These are phyloP conservation scores for Corvus moneduloides DNA, from an alignment of 2,113 vertebrate genomes.

Conservation along the genomic window DNA sequence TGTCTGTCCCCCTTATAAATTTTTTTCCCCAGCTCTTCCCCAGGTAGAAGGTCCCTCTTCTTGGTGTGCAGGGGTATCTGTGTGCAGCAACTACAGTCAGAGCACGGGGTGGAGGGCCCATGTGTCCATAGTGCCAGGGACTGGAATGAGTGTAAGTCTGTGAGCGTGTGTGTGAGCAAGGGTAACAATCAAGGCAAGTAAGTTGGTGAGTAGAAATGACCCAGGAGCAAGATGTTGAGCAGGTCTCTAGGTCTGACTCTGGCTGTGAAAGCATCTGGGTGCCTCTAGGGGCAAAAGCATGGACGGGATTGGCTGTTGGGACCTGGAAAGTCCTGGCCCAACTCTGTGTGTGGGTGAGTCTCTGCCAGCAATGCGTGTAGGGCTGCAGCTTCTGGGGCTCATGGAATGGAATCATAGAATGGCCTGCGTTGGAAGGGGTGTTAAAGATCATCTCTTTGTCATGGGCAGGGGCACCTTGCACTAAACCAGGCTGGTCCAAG, in stretches of 20 bases:
- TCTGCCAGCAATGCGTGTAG: not conserved
- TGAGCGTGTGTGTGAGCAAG: accelerated
- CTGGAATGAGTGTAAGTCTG: not conserved
- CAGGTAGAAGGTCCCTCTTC: not conserved
- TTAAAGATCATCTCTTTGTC: not conserved
- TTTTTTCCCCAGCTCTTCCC: not conserved
- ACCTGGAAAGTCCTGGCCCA: not conserved
- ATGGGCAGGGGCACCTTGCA: not conserved
- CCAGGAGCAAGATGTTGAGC: not conserved
- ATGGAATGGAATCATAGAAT: not conserved
- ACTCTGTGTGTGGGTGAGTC: not conserved
- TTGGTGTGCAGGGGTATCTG: not conserved
- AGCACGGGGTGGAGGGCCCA: accelerated
- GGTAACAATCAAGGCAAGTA: no score
- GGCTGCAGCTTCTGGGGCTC: not conserved
- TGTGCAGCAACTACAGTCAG: not conserved
- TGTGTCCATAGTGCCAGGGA: no score
- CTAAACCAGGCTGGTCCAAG: not conserved
- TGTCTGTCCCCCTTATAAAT: not conserved
- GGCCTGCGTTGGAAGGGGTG: not conserved
- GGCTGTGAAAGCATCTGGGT: not conserved
- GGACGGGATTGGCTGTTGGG: not conserved
- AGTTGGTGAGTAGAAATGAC: not conserved
- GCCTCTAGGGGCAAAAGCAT: not conserved
- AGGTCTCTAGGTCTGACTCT: not conserved